Evolutionary conservation across 1,140 invertebrate genomes (phyloP).

Genomic region (Orius laevigatus): DNA sequence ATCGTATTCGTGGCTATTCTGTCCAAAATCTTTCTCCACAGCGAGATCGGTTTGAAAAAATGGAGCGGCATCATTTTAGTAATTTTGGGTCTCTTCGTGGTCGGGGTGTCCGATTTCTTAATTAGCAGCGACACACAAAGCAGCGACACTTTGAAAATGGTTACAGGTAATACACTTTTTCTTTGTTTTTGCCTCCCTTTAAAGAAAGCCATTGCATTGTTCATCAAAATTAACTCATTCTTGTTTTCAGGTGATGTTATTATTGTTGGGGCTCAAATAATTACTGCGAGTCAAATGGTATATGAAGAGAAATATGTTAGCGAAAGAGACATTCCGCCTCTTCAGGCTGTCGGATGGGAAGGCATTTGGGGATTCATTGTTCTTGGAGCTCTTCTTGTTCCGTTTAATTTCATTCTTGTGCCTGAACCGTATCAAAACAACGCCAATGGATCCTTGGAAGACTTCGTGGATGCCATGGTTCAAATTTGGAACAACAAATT

Average conservation of each 20-base stretch:
- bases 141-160: conserved; percentile 55
- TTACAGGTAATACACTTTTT: conserved; percentile 39
- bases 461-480: conserved; percentile 62
- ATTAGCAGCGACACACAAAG: conserved; percentile 28
- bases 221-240: neutral
- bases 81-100: conserved; percentile 61
- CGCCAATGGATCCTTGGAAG: conserved; percentile 64
- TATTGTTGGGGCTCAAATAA: conserved; percentile 75
- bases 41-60: conserved; percentile 46
- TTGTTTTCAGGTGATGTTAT: conserved; percentile 60
- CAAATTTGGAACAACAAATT: conserved; percentile 56
- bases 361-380: conserved; percentile 73
- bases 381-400: conserved; percentile 56
- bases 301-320: conserved; percentile 83
- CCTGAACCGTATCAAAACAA: conserved; percentile 58
- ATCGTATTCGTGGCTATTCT: conserved; percentile 87
- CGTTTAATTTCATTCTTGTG: conserved; percentile 70
- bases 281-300: conserved; percentile 85
- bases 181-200: conserved; percentile 2
- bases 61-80: conserved; percentile 74
- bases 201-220: too few species aligned
- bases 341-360: conserved; percentile 86
- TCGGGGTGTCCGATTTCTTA: conserved; percentile 60
- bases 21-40: conserved; percentile 72
- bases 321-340: conserved; percentile 61